Evolutionary conservation across 2,888 invertebrate species (phyloP), one percentile per base, ranked within the genome.

Genomic region (Archips xylosteana): DNA sequence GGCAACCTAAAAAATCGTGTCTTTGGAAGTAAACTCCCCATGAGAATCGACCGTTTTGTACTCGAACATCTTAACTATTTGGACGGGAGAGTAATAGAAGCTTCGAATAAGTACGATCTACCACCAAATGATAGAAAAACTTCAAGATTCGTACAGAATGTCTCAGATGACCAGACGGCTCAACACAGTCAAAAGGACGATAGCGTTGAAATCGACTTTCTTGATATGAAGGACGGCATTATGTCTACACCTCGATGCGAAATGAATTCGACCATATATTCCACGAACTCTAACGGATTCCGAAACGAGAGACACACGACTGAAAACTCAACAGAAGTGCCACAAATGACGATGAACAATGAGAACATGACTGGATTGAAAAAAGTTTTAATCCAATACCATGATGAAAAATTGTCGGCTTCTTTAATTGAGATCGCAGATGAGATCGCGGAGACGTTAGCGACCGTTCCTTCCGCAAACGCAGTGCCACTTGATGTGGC

Each of bases 1-100:
- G 61, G 47, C 10, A n/a, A 72, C 12, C 15, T 71, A 3, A 71
- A 66, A 60, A 60, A 68, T 36, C 59, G 60, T 6, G 60, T 15
- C 4, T 49, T 60, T 23, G 36, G n/a, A 2, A 34, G 10, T 9
- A 49, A 60, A 60, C 36, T 68, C 15, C 68, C 68, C 0, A 68
- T 68, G 68, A 45, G 32, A 3, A 68, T 60, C 2, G 68, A 60
- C 47, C 32, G 60, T 9, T 68, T 68, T 59, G 49, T 68, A 1
- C 3, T 68, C 9, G 47, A 68, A 5, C 68, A 68, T 51, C 36
- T 68, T 1, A 32, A 68, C 2, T 67, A 67, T 32, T 45, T 67
- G 45, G 57, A 67, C 8, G 59, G 67, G 8, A 42, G 67, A 45
- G 57, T 32, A 2, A 32, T 32, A 3, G 59, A 59, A n/a, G 67